Evolutionary conservation across 2,797 vertebrate genomes (phyloP).

Genomic region (Amazona finschi): DNA sequence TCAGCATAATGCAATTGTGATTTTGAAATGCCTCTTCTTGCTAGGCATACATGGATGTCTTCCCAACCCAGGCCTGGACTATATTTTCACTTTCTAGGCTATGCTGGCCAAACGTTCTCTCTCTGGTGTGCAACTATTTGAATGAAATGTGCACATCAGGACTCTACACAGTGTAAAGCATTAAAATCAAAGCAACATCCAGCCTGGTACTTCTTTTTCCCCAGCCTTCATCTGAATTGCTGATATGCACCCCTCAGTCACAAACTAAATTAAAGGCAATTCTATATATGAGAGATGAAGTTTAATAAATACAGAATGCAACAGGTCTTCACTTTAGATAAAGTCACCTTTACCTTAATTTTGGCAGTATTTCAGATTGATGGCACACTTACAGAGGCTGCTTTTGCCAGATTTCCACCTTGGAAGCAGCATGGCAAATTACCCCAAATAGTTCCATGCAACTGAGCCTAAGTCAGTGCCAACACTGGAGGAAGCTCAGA

Average conservation of each 20-base stretch:
- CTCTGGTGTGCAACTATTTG: neutral
- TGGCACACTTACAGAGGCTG: neutral
- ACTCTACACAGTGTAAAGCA: neutral
- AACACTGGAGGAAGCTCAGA: neutral
- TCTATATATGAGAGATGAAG: neutral
- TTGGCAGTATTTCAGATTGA: neutral
- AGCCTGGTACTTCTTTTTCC: neutral
- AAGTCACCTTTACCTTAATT: neutral
- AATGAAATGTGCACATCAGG: slow-evolving; percentile 9
- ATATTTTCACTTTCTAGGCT: slow-evolving; percentile 31
- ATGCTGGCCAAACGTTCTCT: slow-evolving; percentile 1
- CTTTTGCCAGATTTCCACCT: neutral
- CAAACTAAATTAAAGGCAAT: neutral
- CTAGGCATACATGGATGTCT: neutral
- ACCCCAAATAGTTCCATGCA: neutral
- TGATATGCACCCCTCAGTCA: neutral
- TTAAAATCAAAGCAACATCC: neutral
- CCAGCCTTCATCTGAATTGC: neutral
- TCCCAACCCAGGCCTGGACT: neutral
- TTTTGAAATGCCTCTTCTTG: slow-evolving; percentile 25
- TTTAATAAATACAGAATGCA: neutral
- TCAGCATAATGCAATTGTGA: neutral
- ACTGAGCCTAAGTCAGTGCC: neutral
- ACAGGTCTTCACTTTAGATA: neutral
- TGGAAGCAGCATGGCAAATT: neutral